A percentile compares a stretch with the other conserved stretches of the same genome.
Evolutionary conservation across 2,888 invertebrate genomes (phyloP).

Genomic region (Onchidella celtica): DNA sequence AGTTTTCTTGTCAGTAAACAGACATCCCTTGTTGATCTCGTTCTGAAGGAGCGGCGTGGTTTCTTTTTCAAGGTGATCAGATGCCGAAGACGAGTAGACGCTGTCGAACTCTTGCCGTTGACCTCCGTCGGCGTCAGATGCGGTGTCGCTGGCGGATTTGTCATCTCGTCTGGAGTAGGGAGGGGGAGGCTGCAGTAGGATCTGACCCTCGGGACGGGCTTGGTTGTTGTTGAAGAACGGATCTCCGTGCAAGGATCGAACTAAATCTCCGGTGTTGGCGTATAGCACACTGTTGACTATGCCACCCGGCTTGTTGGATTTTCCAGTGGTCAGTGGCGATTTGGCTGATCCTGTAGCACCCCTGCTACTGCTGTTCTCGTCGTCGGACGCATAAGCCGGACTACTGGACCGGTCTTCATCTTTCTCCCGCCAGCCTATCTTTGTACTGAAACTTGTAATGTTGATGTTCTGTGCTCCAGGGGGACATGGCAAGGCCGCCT

Average conservation of each 20-base stretch:
- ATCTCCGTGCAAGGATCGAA: slow-evolving; percentile 49
- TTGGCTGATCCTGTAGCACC: slow-evolving; percentile 49
- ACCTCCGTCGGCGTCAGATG: slow-evolving; percentile 43
- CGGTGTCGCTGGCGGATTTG: slow-evolving; percentile 31
- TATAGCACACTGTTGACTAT: slow-evolving; percentile 51
- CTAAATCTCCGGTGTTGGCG: slow-evolving; percentile 45
- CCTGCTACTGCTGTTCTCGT: slow-evolving; percentile 83
- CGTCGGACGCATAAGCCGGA: slow-evolving; percentile 95
- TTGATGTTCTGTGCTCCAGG: slow-evolving; percentile 35
- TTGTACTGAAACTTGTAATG: slow-evolving; percentile 58
- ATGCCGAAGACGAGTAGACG: slow-evolving; percentile 42
- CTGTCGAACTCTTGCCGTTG: slow-evolving; percentile 49
- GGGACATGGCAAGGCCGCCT: slow-evolving; percentile 15
- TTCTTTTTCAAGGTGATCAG: slow-evolving; percentile 49
- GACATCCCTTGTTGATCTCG: slow-evolving; percentile 69
- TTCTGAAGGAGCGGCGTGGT: slow-evolving; percentile 57
- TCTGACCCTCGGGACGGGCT: slow-evolving; percentile 14
- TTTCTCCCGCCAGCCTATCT: slow-evolving; percentile 66
- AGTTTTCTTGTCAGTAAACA: slow-evolving; percentile 78
- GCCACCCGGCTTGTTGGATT: slow-evolving; percentile 40
- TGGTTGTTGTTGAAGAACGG: slow-evolving; percentile 25
- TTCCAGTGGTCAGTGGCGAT: slow-evolving; percentile 27
- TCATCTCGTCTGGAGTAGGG: slow-evolving; percentile 38
- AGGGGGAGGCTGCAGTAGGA: slow-evolving; percentile 43
- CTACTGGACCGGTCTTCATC: slow-evolving; percentile 92